Percentiles rank a stretch among this genome's conserved stretches.
Evolutionary conservation across 2,113 vertebrate species (phyloP).

Genomic region (Triplophysa rosa): DNA sequence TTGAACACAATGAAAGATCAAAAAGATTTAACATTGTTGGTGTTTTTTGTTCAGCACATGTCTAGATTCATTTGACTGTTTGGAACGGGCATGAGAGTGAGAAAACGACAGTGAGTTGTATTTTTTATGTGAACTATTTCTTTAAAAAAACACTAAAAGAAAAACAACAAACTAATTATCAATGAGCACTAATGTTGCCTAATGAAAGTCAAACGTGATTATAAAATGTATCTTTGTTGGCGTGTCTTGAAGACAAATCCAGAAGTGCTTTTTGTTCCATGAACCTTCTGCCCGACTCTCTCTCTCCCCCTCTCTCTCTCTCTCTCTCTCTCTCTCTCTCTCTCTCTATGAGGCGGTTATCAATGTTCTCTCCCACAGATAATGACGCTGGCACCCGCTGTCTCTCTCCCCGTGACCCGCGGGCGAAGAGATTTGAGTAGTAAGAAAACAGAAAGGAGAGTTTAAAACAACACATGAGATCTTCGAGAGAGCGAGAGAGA

Average conservation of each 20-base stretch:
- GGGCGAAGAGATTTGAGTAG: slow-evolving; percentile 43
- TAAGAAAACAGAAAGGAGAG: slow-evolving; percentile 12
- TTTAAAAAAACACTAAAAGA: neutral
- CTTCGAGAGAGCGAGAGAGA: neutral
- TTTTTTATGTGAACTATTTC: neutral
- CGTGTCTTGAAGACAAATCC: slow-evolving; percentile 3
- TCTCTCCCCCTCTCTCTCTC: neutral
- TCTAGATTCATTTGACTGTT: too few relatives aligned
- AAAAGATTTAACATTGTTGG: too few relatives aligned
- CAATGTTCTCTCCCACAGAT: neutral
- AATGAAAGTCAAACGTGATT: neutral
- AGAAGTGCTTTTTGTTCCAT: slow-evolving; percentile 8
- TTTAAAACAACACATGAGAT: neutral
- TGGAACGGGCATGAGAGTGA: too few relatives aligned
- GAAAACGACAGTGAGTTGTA: neutral
- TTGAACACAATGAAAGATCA: too few relatives aligned
- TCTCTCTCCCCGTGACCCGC: neutral
- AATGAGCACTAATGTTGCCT: neutral
- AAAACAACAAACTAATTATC: neutral
- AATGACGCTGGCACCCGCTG: neutral
- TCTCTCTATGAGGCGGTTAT: too few relatives aligned
- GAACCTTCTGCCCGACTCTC: neutral
- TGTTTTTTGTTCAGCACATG: too few relatives aligned
- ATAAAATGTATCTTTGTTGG: neutral
- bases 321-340: neutral